phyloP scores from a whole-genome alignment of 1,140 invertebrate species.

The Reticulitermes speratus region DNA sequence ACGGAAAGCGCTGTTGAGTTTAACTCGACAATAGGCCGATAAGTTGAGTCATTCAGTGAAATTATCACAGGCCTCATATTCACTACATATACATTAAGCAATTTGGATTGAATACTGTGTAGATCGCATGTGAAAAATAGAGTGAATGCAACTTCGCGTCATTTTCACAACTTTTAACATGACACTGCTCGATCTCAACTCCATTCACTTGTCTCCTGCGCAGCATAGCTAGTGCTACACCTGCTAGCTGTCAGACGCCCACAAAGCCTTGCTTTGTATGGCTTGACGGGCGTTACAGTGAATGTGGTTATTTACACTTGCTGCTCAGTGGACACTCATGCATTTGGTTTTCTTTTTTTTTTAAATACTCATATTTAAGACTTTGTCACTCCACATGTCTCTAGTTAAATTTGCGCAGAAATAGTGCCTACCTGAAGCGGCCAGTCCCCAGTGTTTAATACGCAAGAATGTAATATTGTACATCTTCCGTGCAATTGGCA shows the following conservation, averaged over 20 bases:
- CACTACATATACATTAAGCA: neutral
- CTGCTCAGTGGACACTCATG: neutral
- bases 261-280: neutral
- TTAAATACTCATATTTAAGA: no score
- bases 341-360: neutral
- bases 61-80: neutral
- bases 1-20: no score
- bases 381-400: no score
- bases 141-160: neutral
- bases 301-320: neutral
- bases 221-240: neutral
- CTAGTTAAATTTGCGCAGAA: no score
- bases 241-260: constrained; percentile 11
- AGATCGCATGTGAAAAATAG: neutral
- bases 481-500: no score
- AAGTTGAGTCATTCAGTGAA: neutral
- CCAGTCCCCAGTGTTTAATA: no score
- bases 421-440: no score
- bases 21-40: no score
- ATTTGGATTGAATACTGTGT: neutral
- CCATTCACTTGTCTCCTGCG: neutral
- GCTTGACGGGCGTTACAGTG: neutral
- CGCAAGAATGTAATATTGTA: no score
- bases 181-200: neutral
- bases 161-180: neutral